Percentiles rank a stretch among this genome's conserved stretches.
Evolutionary conservation across 1,140 invertebrate genomes (phyloP).

Genomic region (Forficula auricularia): DNA sequence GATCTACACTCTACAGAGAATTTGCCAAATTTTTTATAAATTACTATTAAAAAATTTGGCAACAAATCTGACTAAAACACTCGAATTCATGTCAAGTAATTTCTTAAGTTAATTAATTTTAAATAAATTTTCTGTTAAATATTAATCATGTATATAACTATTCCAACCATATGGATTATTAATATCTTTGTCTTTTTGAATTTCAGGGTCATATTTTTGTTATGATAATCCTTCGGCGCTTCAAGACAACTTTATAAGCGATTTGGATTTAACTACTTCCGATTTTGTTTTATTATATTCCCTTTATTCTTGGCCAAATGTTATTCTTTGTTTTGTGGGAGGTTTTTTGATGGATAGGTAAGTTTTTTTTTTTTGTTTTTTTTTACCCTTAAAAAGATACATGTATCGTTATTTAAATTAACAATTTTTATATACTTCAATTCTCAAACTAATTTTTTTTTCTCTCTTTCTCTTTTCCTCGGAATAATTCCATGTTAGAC

Average conservation of each 20-base stretch:
- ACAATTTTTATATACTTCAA: no score
- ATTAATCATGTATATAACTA: not conserved
- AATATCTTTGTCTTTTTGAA: constrained; percentile 16
- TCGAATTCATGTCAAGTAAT: not conserved
- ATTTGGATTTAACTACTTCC: constrained; percentile 62
- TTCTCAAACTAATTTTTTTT: no score
- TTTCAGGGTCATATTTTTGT: constrained; percentile 90
- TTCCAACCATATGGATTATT: no score
- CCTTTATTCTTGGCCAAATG: constrained; percentile 96
- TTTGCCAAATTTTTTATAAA: no score
- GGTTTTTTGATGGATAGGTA: constrained; percentile 85
- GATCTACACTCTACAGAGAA: no score
- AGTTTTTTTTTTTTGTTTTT: constrained; percentile 9
- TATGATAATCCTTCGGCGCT: constrained; percentile 92
- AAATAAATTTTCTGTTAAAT: not conserved
- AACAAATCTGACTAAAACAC: not conserved
- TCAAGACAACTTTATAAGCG: constrained; percentile 68
- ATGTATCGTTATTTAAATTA: not conserved
- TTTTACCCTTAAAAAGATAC: no score
- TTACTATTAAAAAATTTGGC: no score
- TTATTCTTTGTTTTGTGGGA: constrained; percentile 86
- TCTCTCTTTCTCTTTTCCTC: no score
- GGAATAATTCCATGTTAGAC: no score
- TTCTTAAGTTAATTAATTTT: not conserved
- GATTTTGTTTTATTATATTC: constrained; percentile 80